phyloP scores from a whole-genome alignment of 2,888 invertebrate genomes.

The Heliconius ethilla region DNA sequence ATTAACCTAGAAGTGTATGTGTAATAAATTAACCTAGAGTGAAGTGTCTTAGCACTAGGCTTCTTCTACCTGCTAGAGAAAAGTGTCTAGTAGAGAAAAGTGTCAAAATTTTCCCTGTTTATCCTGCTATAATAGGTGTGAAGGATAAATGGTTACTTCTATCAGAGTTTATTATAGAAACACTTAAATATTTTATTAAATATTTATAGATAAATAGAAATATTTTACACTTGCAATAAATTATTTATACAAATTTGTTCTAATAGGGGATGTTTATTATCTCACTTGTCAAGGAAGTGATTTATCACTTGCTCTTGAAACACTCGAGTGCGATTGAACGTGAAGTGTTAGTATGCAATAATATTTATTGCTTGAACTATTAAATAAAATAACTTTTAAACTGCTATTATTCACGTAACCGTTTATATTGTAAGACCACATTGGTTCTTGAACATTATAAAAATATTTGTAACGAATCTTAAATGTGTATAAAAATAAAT shows the following conservation, averaged over 20 bases:
- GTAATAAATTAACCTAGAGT: too few species aligned
- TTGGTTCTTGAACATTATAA: not conserved
- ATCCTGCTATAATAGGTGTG: too few species aligned
- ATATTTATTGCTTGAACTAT: slow-evolving; percentile 9
- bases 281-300: not conserved
- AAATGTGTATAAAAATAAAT: not conserved
- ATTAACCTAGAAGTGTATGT: too few species aligned
- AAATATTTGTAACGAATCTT: slow-evolving; percentile 4
- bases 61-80: too few species aligned
- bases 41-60: too few species aligned
- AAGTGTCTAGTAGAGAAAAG: too few species aligned
- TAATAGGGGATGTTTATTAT: slow-evolving; percentile 11
- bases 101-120: too few species aligned
- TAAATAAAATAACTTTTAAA: slow-evolving; percentile 18
- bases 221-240: not conserved
- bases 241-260: not conserved
- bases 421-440: not conserved
- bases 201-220: not conserved
- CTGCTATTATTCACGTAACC: not conserved
- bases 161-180: not conserved
- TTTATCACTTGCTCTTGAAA: slow-evolving; percentile 9
- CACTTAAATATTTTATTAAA: not conserved
- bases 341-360: slow-evolving; percentile 11
- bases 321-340: not conserved
- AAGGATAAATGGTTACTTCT: not conserved